A percentile compares a stretch with the other conserved stretches of the same genome.
Conservation (phyloP, 2,888 invertebrate species). For the Orchestes rusci region DNA sequence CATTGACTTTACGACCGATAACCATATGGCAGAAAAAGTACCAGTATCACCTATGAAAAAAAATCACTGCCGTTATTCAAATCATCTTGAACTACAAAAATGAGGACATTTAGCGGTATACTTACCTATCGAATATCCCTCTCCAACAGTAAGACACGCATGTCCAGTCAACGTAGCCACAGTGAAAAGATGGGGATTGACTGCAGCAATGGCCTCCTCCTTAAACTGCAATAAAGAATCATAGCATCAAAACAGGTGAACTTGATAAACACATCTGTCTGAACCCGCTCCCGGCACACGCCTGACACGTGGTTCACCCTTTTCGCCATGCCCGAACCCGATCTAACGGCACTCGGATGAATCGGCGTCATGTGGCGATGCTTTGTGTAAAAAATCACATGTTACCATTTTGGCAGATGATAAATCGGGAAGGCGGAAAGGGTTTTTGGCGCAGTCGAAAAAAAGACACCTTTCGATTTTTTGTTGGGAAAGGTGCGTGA, state of each 20-base stretch:
- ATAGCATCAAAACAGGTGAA: constrained; percentile 1
- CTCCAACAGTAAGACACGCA: constrained; percentile 61
- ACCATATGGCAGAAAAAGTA: too few relatives aligned
- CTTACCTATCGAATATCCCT: constrained; percentile 62
- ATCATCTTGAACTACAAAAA: too few relatives aligned
- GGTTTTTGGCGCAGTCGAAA: background rate
- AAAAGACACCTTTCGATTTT: constrained; percentile 2
- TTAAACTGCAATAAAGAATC: constrained; percentile 47
- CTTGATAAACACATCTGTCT: too few relatives aligned
- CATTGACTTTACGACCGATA: too few relatives aligned
- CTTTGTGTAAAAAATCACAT: constrained; percentile 7
- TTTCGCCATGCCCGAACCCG: constrained; percentile 2
- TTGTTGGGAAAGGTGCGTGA: too few relatives aligned
- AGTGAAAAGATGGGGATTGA: constrained; percentile 80
- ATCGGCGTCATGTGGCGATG: constrained; percentile 4
- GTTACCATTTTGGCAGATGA: constrained; percentile 1
- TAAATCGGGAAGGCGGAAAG: background rate
- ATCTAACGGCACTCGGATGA: constrained; percentile 2
- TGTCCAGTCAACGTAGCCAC: constrained; percentile 89
- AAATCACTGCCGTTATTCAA: too few relatives aligned
- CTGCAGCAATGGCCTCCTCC: constrained; percentile 60
- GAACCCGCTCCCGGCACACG: too few relatives aligned
- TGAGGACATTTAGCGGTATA: constrained; percentile 34
- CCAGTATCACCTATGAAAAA: too few relatives aligned
- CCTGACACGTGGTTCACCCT: constrained; percentile 4